Evolutionary conservation across 2,888 invertebrate species (phyloP).

Genomic region (Leucophenga montana): DNA sequence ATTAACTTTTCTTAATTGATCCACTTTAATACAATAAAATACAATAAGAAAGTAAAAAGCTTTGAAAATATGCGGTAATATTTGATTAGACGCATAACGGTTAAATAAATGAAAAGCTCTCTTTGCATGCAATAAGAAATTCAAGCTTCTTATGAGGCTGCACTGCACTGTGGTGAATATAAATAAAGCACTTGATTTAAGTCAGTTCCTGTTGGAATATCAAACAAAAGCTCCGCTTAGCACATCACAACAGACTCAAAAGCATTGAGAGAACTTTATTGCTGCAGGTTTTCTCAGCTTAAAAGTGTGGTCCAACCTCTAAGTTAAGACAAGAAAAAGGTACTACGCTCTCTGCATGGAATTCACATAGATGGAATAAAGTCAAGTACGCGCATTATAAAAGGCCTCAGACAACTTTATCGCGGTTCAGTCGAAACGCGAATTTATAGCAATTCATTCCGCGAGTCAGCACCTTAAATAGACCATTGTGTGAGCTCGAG

Average conservation of each 20-base stretch:
- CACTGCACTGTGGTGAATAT: not conserved
- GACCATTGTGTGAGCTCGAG: not conserved
- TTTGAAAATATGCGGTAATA: too few species aligned
- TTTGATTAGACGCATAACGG: not conserved
- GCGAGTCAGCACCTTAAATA: conserved; percentile 28
- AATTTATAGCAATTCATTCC: conserved; percentile 53
- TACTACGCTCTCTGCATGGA: conserved; percentile 5
- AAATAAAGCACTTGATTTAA: not conserved
- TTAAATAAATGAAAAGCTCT: not conserved
- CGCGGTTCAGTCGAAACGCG: conserved; percentile 66
- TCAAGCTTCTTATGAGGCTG: conserved; percentile 1
- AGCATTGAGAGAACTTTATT: conserved; percentile 23
- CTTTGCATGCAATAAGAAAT: not conserved
- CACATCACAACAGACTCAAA: conserved; percentile 12
- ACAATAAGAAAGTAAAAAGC: not conserved
- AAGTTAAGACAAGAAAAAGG: not conserved
- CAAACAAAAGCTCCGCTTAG: conserved; percentile 9
- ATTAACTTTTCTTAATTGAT: too few species aligned
- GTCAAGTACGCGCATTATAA: conserved; percentile 60
- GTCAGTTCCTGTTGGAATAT: conserved; percentile 17
- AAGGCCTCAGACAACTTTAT: conserved; percentile 65
- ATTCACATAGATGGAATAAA: conserved; percentile 5
- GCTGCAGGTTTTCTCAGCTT: conserved; percentile 4
- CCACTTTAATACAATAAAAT: too few species aligned
- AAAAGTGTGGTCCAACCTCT: not conserved